Base-by-base conservation (phyloP, 2,113 vertebrate genomes). In the Romanogobio albipinnatus region DNA sequence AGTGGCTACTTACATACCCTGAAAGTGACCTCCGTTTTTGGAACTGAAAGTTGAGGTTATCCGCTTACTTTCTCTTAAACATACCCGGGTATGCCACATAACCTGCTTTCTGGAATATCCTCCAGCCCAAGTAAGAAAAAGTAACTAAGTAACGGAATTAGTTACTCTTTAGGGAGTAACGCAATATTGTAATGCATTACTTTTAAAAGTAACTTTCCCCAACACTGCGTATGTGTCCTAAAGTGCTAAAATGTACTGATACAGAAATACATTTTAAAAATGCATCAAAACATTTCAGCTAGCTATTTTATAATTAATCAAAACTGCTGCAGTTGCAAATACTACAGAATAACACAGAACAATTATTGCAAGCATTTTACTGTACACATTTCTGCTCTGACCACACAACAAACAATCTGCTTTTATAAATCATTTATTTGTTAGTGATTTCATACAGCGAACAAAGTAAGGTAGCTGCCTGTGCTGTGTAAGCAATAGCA, bases 341-440 rank as follows among this genome's bases (percentile, higher is more conserved):
- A 68, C 9, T 14, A 26, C 59, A 29, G 29, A 39, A 39, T 0
- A 39, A 39, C 36, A 39, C 39, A 64, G 29, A 53, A 53, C 51
- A 53, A 53, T 53, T 29, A 66, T n/a, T 15, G 11, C 39, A 73
- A 74, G 22, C 6, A 75, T 53, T 51, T 75, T n/a, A 7, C 53
- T 56, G 17, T 19, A 45, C 36, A 24, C 73, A 51, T 75, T 75
- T 51, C 22, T 73, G 70, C 39, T 73, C 22, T 47, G 22, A 29
- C 45, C 24, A 75, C 73, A 51, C 6, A 49, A 75, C 61, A 78
- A 75, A 49, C 62, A 81, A 66, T 64, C 17, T 58, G 66, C 13
- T 66, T 79, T 83, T 36, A 75, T 61, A 87, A 66, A 76, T 29
- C 51, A 83, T 49, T 61, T 84, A 62, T 93, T 94, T 91, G 90